Percentiles rank a stretch among this genome's conserved stretches.
Conservation (phyloP, 2,797 vertebrate species). For the Tachyglossus aculeatus region DNA sequence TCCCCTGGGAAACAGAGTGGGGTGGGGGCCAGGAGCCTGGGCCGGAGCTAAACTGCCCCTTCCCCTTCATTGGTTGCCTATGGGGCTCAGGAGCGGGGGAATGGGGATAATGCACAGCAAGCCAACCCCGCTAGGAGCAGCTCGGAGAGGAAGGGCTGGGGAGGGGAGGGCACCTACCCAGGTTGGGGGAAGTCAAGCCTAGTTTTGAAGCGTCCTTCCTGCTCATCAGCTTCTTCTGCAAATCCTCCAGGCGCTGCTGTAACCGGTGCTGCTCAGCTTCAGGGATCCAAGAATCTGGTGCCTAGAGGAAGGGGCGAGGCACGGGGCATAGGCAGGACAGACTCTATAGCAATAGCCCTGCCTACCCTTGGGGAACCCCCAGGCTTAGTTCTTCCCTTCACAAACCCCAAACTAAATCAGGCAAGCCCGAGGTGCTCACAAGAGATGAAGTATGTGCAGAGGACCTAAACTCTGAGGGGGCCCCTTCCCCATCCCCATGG, state of each 20-base stretch:
- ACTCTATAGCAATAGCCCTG: too few species aligned
- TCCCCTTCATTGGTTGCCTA: background rate
- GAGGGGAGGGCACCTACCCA: slow-evolving; percentile 10
- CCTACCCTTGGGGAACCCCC: too few species aligned
- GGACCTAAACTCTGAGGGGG: too few species aligned
- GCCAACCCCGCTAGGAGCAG: background rate
- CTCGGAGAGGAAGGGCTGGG: background rate
- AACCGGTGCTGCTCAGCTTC: slow-evolving; percentile 39
- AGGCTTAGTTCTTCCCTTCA: too few species aligned
- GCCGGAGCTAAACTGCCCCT: background rate
- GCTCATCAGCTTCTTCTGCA: slow-evolving; percentile 36
- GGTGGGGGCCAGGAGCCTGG: background rate
- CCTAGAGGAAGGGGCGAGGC: slow-evolving; percentile 21
- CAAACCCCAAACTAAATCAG: too few species aligned
- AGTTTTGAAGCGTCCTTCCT: background rate
- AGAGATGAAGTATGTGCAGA: too few species aligned
- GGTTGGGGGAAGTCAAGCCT: background rate
- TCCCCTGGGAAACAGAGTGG: slow-evolving; percentile 26
- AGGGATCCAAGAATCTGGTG: background rate
- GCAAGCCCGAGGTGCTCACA: too few species aligned
- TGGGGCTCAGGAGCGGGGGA: background rate
- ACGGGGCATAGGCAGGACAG: too few species aligned
- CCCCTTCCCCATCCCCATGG: too few species aligned
- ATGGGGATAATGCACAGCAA: background rate
- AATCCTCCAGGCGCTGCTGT: slow-evolving; percentile 39